Evolutionary conservation across 1,140 invertebrate species (phyloP).

Genomic region (Trypoxylus dichotomus): DNA sequence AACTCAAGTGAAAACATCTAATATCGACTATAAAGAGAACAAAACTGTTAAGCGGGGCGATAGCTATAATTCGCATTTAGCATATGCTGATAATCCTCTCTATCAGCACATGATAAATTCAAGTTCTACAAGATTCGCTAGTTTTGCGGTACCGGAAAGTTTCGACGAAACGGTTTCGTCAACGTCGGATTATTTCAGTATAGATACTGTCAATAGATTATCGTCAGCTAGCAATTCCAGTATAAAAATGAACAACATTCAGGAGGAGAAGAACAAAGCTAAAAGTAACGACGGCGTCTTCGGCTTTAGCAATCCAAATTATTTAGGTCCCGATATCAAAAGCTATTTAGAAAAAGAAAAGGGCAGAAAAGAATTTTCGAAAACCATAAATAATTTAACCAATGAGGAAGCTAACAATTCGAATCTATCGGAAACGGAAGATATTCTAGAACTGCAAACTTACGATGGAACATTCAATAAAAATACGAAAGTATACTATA

Average conservation of each 20-base stretch:
- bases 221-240: constrained; percentile 59
- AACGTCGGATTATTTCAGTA: constrained; percentile 77
- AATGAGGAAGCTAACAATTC: constrained; percentile 54
- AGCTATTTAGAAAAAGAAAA: constrained; percentile 48
- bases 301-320: constrained; percentile 75
- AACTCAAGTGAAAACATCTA: constrained; percentile 28
- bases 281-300: constrained; percentile 56
- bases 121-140: constrained; percentile 62
- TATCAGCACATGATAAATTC: constrained; percentile 66
- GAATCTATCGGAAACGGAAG: constrained; percentile 33
- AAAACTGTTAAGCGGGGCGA: constrained; percentile 55
- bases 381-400: constrained; percentile 54
- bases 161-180: constrained; percentile 65
- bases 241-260: constrained; percentile 49
- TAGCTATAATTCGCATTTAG: constrained; percentile 63
- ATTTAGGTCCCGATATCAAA: constrained; percentile 65
- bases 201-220: constrained; percentile 64
- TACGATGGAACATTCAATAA: constrained; percentile 43
- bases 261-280: constrained; percentile 50
- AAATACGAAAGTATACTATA: constrained; percentile 48
- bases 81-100: constrained; percentile 62
- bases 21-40: background rate
- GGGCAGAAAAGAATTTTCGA: constrained; percentile 49
- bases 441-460: constrained; percentile 48
- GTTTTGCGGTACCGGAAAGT: constrained; percentile 60